Evolutionary conservation across 2,888 invertebrate genomes (phyloP), one percentile per base, ranked within the genome.

Genomic region (Sarcophaga subvicina): DNA sequence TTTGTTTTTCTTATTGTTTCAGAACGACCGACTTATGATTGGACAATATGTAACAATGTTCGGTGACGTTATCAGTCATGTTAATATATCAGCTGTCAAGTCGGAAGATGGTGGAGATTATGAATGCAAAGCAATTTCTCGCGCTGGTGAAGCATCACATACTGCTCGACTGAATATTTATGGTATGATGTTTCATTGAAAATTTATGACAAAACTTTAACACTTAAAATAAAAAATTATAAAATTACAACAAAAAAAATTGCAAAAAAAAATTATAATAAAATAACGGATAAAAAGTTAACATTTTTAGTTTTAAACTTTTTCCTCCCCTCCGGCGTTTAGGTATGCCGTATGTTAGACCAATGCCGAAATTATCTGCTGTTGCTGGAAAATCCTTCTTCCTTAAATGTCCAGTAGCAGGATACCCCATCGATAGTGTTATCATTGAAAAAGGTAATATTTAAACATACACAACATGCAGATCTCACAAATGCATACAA

Each of bases 51-150:
- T 98, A 76, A 98, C 98, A 3, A 95, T 97, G 66, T 97, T 97
- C 93, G 98, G 98, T 90, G 98, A 98, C 92, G 98, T 98, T 71
- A 97, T 98, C 91, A 97, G 97, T 90, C 98, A 98, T 94, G 96
- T 98, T 78, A 98, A 98, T 94, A 96, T 98, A 91, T 97, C 97
- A 89, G 95, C 96, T 71, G 96, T 97, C 76, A 96, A 97, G 90
- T 96, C 97, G 78, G 97, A 97, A 94, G 98, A 98, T 93, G 98
- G 98, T 76, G 98, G 98, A 5, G 97, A 97, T 90, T 98, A 97
- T 93, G 96, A 97, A 59, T 98, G 98, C 91, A 95, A 96, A 54
- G 98, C 98, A 1, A 95, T 95, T 88, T 98, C 98, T 91, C 95
- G 96, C 63, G 97, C 97, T 27, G 97, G 97, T 2, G 95, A 95